Evolutionary conservation across 2,797 vertebrate genomes (phyloP).

Genomic region (Micromesistius poutassou): DNA sequence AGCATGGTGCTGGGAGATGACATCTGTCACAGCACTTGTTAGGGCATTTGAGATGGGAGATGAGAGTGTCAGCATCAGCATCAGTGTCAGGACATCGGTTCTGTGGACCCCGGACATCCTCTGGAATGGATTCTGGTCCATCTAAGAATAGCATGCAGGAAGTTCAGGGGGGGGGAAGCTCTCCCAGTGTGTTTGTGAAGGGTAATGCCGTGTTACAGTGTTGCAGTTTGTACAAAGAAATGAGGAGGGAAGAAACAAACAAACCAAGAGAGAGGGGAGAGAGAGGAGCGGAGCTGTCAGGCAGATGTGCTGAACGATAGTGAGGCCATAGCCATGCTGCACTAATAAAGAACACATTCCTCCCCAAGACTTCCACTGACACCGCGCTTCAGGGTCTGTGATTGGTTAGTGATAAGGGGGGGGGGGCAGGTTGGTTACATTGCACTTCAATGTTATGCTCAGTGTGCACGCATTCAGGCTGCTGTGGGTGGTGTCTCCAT

Average conservation of each 20-base stretch:
- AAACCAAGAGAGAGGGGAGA: too few species aligned
- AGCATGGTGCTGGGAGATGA: not conserved
- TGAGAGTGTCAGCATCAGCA: slow-evolving; percentile 4
- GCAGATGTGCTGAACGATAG: slow-evolving; percentile 60
- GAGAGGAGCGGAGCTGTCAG: slow-evolving; percentile 36
- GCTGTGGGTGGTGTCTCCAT: not conserved
- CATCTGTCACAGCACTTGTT: not conserved
- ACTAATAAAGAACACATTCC: slow-evolving; percentile 67
- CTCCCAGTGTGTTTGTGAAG: not conserved
- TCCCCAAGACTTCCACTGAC: slow-evolving; percentile 42
- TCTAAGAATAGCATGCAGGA: not conserved
- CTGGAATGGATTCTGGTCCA: not conserved
- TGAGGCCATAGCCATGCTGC: slow-evolving; percentile 56
- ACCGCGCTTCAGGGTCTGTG: slow-evolving; percentile 27
- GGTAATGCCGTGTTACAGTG: not conserved
- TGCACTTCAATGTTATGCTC: not conserved
- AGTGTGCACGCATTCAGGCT: too few species aligned
- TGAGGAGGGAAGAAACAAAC: not conserved
- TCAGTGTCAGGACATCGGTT: slow-evolving; percentile 10
- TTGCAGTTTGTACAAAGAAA: not conserved
- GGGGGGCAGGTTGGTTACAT: too few species aligned
- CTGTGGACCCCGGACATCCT: slow-evolving; percentile 7
- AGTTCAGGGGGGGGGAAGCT: not conserved
- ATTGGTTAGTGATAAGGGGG: slow-evolving; percentile 34
- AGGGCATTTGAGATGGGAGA: not conserved